Base-by-base conservation (phyloP, 1,140 invertebrate genomes). In the Drosophila azteca region DNA sequence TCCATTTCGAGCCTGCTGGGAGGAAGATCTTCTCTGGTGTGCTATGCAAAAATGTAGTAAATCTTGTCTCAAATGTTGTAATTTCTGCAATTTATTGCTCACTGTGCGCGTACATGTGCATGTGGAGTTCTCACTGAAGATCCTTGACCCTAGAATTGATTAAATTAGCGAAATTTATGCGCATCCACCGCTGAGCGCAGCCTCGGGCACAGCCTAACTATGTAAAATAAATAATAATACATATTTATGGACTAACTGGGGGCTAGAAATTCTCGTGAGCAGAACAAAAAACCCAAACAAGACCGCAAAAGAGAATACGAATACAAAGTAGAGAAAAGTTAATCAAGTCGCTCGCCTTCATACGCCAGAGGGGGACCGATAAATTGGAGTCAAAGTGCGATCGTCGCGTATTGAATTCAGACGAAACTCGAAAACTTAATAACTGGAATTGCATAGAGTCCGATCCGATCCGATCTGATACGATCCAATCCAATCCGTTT, bases 361-460 rank as follows among this genome's bases (percentile, higher is more conserved):
- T 26, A 51, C 43, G 41, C 22, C 48, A 15, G 60, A 71, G 44
- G 41, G 46, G 43, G 39, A 29, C 48, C 60, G 54, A 70, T 65
- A 74, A 74, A 74, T 57, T 74, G 71, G 71, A 75, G 71, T 75
- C 71, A 75, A 75, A 75, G 71, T 74, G 71, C 71, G 45, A 20
- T 20, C 17, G 17, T 20, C 45, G 54, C 66, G 52, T 50, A 69
- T 70, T 66, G 66, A 63, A 73, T 73, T 73, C 69, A 51, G 35
- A 61, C 11, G 11, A 39, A 26, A 6, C 24, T 26, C 24, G 64
- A 55, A 55, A 73, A 64, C 59, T 49, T 73, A 73, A 73, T 73
- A 73, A 73, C 70, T 73, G 46, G 11, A 53, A 75, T 75, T 48
- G 71, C 46, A 52, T 60, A 11, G 45, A 29, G 11, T 22, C 9